Evolutionary conservation across 2,113 vertebrate species (phyloP).

Genomic region (Notothenia coriiceps): DNA sequence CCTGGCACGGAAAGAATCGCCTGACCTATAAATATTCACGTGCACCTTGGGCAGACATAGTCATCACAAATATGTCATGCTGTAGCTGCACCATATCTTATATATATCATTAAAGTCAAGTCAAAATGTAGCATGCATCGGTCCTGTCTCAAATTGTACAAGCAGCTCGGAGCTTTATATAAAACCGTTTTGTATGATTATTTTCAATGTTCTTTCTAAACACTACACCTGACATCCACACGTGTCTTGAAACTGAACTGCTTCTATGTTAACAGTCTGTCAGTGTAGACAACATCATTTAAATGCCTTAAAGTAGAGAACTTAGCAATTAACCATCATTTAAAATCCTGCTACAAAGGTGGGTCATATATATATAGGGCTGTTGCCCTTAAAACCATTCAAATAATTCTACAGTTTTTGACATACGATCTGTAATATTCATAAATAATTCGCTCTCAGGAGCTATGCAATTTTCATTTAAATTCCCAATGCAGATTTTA

Average conservation of each 20-base stretch:
- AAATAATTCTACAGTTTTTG: no score
- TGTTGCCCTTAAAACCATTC: no score
- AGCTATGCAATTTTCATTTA: no score
- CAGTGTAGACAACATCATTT: background rate
- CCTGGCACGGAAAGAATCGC: conserved; percentile 25
- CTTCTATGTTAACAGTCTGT: background rate
- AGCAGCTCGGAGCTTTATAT: background rate
- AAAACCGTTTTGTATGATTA: background rate
- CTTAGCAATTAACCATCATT: background rate
- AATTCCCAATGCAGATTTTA: no score
- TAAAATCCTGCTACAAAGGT: background rate
- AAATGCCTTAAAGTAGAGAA: background rate
- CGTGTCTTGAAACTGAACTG: background rate
- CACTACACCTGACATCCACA: background rate
- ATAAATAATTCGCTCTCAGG: no score
- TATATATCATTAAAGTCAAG: conserved; percentile 39
- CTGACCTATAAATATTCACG: conserved; percentile 59
- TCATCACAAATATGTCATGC: conserved; percentile 30
- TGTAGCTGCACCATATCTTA: conserved; percentile 23
- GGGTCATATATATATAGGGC: background rate
- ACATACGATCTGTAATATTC: no score
- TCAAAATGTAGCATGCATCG: background rate
- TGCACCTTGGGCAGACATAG: conserved; percentile 31
- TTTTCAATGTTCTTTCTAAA: background rate
- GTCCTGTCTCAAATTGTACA: background rate